Percentiles rank a stretch among this genome's conserved stretches.
Evolutionary conservation across 2,113 vertebrate genomes (phyloP).

Genomic region (Entelurus aequoreus): DNA sequence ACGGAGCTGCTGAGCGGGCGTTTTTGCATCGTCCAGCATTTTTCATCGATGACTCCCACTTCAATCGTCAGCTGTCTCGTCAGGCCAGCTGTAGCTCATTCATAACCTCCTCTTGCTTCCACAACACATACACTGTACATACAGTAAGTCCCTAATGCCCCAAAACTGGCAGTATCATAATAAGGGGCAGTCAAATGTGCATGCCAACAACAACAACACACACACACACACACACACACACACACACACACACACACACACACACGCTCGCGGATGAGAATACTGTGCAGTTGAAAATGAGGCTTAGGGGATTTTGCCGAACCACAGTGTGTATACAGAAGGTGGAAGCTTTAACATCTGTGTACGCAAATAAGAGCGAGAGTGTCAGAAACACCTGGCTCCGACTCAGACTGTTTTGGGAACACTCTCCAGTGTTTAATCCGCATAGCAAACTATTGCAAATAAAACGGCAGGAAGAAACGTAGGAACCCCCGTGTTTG

Average conservation of each 20-base stretch:
- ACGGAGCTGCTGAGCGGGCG: conserved; percentile 23
- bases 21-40: conserved; percentile 42
- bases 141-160: neutral
- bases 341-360: conserved; percentile 64
- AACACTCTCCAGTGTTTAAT: conserved; percentile 22
- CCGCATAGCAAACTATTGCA: conserved; percentile 21
- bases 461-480: conserved; percentile 10
- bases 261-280: conserved; percentile 11
- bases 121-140: conserved; percentile 6
- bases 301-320: conserved; percentile 53
- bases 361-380: conserved; percentile 61
- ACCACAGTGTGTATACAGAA: conserved; percentile 31
- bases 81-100: conserved; percentile 58
- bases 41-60: conserved; percentile 63
- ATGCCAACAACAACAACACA: neutral
- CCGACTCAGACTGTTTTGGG: conserved; percentile 34
- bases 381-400: conserved; percentile 53
- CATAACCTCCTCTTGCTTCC: conserved; percentile 32
- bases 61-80: conserved; percentile 59
- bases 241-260: neutral
- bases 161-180: conserved; percentile 17
- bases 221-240: neutral
- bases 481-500: conserved; percentile 18
- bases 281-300: conserved; percentile 18
- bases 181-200: conserved; percentile 17